phyloP scores from a whole-genome alignment of 2,888 invertebrate species.

The Eristalis intricaria region DNA sequence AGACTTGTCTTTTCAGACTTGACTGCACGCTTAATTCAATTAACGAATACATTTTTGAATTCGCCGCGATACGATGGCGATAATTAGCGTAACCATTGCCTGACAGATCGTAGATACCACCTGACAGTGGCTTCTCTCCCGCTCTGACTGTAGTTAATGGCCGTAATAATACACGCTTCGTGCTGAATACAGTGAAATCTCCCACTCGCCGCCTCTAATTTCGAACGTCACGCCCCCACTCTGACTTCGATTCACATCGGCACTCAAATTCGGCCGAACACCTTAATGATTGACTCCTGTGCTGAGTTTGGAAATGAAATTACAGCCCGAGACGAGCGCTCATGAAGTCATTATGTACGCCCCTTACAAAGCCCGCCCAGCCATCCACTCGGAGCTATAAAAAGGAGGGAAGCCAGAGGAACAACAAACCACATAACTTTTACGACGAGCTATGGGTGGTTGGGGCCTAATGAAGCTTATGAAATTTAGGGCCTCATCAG shows the following conservation, averaged over 20 bases:
- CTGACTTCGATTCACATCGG: not conserved
- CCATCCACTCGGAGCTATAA: not conserved
- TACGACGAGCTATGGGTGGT: constrained; percentile 26
- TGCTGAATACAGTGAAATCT: not conserved
- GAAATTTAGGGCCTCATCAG: constrained; percentile 36
- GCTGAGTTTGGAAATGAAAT: constrained; percentile 39
- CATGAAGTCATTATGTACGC: constrained; percentile 24
- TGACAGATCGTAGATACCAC: no score
- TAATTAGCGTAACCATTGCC: not conserved
- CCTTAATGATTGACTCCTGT: not conserved
- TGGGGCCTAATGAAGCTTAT: constrained; percentile 43
- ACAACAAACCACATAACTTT: constrained; percentile 18
- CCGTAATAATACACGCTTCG: not conserved
- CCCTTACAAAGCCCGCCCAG: not conserved
- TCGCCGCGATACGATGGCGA: not conserved
- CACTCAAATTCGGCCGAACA: constrained; percentile 1
- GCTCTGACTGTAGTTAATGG: not conserved
- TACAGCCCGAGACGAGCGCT: constrained; percentile 33
- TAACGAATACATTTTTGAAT: not conserved
- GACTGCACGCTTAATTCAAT: not conserved
- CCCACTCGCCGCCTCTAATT: not conserved
- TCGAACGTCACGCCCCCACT: not conserved
- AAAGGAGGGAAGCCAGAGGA: not conserved
- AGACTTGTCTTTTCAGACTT: not conserved
- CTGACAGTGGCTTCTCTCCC: no score